Evolutionary conservation across 1,140 invertebrate genomes (phyloP).

Genomic region (Ooceraea biroi): DNA sequence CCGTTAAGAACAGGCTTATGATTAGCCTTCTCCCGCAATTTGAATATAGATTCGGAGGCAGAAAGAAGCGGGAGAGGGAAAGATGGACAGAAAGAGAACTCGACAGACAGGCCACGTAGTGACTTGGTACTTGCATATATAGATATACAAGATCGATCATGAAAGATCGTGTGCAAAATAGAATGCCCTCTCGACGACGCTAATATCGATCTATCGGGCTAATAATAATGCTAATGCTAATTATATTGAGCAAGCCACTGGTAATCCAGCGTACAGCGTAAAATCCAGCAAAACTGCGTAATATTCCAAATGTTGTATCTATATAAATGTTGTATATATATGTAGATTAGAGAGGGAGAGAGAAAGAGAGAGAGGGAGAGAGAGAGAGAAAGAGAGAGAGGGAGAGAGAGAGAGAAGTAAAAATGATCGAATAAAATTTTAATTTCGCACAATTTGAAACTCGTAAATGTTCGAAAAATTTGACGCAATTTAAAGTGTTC

Average conservation of each 20-base stretch:
- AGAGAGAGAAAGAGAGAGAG: no score
- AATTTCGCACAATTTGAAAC: no score
- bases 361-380: no score
- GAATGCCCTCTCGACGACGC: constrained; percentile 35
- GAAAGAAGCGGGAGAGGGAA: constrained; percentile 14
- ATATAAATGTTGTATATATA: no score
- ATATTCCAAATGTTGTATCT: not conserved
- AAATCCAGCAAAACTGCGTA: not conserved
- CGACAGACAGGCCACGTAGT: constrained; percentile 54
- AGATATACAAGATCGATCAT: constrained; percentile 77
- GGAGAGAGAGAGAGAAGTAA: no score
- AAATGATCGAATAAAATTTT: no score
- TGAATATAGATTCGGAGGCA: constrained; percentile 70
- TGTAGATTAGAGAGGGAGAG: no score
- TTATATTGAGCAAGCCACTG: constrained; percentile 76
- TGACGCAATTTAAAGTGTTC: not conserved
- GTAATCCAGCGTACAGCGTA: not conserved
- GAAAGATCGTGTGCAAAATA: constrained; percentile 78
- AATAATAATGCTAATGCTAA: constrained; percentile 79
- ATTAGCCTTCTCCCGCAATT: constrained; percentile 65
- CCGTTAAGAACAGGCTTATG: constrained; percentile 70
- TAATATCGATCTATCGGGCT: constrained; percentile 63
- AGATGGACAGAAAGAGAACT: not conserved
- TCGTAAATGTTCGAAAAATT: not conserved
- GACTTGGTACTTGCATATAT: constrained; percentile 14